Evolutionary conservation across 1,140 invertebrate genomes (phyloP).

Genomic region (Ericerus pela): DNA sequence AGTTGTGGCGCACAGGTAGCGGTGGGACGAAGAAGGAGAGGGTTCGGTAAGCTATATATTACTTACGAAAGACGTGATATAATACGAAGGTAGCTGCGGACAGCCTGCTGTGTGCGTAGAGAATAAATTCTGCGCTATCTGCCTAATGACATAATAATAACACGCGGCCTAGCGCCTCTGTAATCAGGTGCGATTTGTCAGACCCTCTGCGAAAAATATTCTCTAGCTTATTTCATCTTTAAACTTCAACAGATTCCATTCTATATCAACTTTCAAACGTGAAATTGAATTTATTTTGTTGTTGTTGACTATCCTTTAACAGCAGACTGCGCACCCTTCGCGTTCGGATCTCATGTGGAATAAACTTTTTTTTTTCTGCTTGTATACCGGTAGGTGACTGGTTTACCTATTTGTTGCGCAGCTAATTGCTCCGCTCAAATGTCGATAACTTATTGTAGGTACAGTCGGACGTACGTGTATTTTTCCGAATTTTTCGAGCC

Average conservation of each 20-base stretch:
- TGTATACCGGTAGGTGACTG: too few species aligned
- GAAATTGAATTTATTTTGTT: constrained; percentile 2
- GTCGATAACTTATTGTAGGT: too few species aligned
- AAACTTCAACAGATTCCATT: background rate
- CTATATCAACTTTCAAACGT: constrained; percentile 1
- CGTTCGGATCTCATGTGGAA: too few species aligned
- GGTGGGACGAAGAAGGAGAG: too few species aligned
- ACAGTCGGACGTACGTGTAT: too few species aligned
- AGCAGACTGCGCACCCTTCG: too few species aligned
- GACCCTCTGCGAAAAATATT: constrained; percentile 7
- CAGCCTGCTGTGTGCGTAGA: background rate
- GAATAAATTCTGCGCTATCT: constrained; percentile 6
- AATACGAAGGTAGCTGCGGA: constrained; percentile 2
- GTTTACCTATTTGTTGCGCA: too few species aligned
- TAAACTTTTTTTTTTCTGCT: too few species aligned
- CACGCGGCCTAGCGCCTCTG: constrained; percentile 19
- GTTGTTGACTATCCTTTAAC: background rate
- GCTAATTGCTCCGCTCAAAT: too few species aligned
- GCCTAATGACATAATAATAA: constrained; percentile 22
- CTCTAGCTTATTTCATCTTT: background rate
- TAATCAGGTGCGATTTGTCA: constrained; percentile 21
- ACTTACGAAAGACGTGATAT: constrained; percentile 8
- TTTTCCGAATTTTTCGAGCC: too few species aligned
- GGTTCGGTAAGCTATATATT: constrained; percentile 5
- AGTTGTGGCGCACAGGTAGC: too few species aligned